Conservation (phyloP, 2,113 vertebrate species). For the Lichenostomus cassidix region DNA sequence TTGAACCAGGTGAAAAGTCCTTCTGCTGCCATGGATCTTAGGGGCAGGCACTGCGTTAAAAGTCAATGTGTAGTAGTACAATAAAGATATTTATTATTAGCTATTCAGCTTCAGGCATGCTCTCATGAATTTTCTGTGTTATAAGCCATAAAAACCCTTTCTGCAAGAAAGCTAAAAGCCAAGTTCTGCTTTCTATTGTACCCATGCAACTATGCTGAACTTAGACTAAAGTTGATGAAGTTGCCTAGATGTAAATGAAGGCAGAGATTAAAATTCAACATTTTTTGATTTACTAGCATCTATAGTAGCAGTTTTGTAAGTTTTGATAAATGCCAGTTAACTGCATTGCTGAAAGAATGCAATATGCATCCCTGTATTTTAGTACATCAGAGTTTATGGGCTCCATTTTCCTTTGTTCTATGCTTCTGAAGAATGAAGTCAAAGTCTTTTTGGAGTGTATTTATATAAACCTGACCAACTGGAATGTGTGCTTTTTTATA, state of each 20-base stretch:
- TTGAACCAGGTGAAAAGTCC: neutral
- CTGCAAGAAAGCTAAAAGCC: neutral
- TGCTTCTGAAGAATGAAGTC: slow-evolving; percentile 7
- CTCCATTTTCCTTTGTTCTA: neutral
- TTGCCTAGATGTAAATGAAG: neutral
- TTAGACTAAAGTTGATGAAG: neutral
- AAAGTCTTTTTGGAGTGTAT: neutral
- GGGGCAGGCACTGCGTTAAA: neutral
- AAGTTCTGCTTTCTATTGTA: neutral
- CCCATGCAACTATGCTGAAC: neutral
- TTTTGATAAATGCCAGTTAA: slow-evolving; percentile 15
- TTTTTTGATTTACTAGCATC: neutral
- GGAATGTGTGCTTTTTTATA: neutral
- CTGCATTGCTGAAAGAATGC: neutral
- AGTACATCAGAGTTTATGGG: neutral
- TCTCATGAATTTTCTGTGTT: neutral
- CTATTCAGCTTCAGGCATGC: neutral
- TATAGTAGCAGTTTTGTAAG: neutral
- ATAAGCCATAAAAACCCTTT: slow-evolving; percentile 41
- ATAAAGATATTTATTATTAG: neutral
- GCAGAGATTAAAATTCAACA: neutral
- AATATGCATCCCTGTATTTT: neutral
- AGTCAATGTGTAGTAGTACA: neutral
- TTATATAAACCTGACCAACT: neutral
- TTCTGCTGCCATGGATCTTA: neutral